phyloP scores from a whole-genome alignment of 2,113 vertebrate species.

The Oreotrochilus melanogaster region DNA sequence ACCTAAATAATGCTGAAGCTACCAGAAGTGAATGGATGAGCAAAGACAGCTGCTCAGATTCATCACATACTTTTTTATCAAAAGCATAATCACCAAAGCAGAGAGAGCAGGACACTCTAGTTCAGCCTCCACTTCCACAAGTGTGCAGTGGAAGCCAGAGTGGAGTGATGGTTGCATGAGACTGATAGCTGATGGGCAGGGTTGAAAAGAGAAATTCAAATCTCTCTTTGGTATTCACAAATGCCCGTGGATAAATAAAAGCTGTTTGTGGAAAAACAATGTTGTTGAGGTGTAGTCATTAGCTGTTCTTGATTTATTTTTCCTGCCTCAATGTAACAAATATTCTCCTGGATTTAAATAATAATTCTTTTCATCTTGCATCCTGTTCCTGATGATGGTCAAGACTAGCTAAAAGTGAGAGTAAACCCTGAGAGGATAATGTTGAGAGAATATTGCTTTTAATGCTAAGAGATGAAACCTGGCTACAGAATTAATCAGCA shows the following conservation, averaged over 20 bases:
- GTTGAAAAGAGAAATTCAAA: not conserved
- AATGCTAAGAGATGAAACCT: not conserved
- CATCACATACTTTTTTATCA: not conserved
- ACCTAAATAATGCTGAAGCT: not conserved
- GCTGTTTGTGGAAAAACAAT: not conserved
- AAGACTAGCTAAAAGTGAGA: not conserved
- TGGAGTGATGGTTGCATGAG: not conserved
- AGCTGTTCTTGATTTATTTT: not conserved
- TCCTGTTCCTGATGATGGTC: not conserved
- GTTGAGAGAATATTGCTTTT: not conserved
- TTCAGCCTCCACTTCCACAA: not conserved
- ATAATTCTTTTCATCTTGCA: not conserved
- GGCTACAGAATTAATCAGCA: not conserved
- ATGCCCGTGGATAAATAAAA: not conserved
- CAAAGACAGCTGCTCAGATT: not conserved
- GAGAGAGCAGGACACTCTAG: not conserved
- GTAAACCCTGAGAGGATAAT: not conserved
- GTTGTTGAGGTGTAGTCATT: not conserved
- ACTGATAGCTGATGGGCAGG: not conserved
- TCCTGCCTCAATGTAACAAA: not conserved
- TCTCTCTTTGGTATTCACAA: not conserved
- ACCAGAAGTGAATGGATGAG: not conserved
- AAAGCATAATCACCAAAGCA: not conserved
- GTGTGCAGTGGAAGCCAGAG: fast-evolving
- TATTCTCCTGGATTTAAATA: not conserved